These are phyloP conservation scores for Drosophila kepulauana DNA, from an alignment of 1,140 invertebrate genomes.

Conservation along the genomic window DNA sequence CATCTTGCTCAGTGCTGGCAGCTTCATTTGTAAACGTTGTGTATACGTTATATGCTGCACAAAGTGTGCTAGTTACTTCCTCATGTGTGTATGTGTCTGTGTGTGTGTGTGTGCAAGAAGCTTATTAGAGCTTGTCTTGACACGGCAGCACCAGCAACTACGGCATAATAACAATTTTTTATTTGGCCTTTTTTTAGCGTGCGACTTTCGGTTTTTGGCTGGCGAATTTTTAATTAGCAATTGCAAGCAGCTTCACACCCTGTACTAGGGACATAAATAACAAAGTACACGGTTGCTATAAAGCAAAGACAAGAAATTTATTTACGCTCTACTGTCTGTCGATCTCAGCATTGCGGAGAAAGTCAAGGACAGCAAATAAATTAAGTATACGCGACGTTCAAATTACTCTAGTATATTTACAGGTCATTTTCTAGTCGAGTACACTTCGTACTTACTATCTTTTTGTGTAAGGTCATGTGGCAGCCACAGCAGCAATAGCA, in stretches of 20 bases:
- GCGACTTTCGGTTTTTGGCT: conserved; percentile 63
- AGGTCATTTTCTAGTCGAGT: conserved; percentile 17
- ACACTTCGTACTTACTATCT: background rate
- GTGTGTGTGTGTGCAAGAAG: conserved; percentile 43
- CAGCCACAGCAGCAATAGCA: conserved; percentile 6
- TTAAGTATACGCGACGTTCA: background rate
- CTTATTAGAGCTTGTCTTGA: conserved; percentile 55
- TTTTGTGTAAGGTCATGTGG: conserved; percentile 39
- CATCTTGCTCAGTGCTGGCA: conserved; percentile 50
- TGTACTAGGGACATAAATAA: background rate
- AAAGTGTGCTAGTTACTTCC: conserved; percentile 46
- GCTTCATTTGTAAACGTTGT: conserved; percentile 70
- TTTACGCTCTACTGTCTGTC: background rate
- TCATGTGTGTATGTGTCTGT: conserved; percentile 7
- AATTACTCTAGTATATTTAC: background rate
- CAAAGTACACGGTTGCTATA: background rate
- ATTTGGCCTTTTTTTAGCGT: conserved; percentile 13
- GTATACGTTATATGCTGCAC: conserved; percentile 59
- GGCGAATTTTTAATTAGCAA: conserved; percentile 63
- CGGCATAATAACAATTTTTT: conserved; percentile 55
- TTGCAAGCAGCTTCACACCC: conserved; percentile 33
- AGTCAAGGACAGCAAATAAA: background rate
- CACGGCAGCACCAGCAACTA: conserved; percentile 35
- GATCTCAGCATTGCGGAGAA: background rate
- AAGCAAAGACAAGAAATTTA: background rate